These are phyloP conservation scores for Lepidostoma basale DNA, from an alignment of 1,140 invertebrate species.

Conservation along the genomic window DNA sequence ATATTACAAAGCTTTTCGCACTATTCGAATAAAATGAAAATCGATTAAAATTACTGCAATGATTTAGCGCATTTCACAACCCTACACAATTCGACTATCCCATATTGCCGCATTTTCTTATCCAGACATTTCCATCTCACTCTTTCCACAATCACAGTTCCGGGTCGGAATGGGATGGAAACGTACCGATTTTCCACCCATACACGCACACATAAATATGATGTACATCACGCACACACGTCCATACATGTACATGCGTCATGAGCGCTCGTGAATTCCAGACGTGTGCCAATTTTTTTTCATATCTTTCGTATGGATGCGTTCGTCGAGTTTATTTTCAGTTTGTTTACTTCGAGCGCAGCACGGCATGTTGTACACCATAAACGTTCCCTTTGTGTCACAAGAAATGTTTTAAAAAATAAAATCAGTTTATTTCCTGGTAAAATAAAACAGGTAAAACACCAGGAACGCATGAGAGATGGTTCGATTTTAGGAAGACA, in stretches of 20 bases:
- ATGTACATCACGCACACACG: too few species aligned
- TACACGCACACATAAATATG: too few species aligned
- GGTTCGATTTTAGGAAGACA: too few species aligned
- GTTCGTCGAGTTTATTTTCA: constrained; percentile 5
- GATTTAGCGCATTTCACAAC: not conserved
- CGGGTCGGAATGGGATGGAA: not conserved
- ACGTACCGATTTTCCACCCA: not conserved
- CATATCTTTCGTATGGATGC: constrained; percentile 4
- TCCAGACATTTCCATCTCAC: constrained; percentile 10
- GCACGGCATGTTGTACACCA: too few species aligned
- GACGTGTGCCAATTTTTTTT: constrained; percentile 11
- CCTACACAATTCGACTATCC: not conserved
- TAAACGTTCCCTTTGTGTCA: too few species aligned
- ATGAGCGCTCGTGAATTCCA: not conserved
- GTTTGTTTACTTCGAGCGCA: not conserved
- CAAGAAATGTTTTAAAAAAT: too few species aligned
- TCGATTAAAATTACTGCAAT: not conserved
- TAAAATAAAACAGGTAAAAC: too few species aligned
- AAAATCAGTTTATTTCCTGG: too few species aligned
- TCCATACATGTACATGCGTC: not conserved
- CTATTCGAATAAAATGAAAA: not conserved
- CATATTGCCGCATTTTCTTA: not conserved
- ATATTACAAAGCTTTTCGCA: too few species aligned
- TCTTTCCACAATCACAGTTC: not conserved
- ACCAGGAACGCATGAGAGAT: too few species aligned